phyloP scores from a whole-genome alignment of 37 sponge, comb jelly and placozoan species.

The Hexactinellida sp. region DNA sequence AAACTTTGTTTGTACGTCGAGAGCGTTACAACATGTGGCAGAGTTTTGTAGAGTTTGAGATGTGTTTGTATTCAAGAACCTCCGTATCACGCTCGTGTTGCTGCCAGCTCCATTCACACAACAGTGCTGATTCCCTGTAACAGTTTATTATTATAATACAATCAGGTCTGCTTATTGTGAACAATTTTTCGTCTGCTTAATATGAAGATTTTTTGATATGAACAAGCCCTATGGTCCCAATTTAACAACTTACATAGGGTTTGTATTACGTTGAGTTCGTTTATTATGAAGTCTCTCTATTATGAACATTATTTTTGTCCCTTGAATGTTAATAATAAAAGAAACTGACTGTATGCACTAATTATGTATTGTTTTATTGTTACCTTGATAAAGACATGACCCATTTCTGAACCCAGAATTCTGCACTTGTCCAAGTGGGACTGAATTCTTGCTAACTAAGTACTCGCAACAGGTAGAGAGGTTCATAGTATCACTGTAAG shows the following conservation, averaged over 20 bases:
- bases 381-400: not conserved
- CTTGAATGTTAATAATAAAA: no score
- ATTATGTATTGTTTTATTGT: not conserved
- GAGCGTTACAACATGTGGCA: not conserved
- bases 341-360: no score
- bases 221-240: no score
- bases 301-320: no score
- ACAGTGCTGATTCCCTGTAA: not conserved
- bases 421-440: not conserved
- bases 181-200: no score
- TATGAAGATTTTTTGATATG: not conserved
- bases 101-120: not conserved
- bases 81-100: not conserved
- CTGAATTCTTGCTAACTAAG: not conserved
- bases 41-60: not conserved
- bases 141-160: no score
- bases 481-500: not conserved
- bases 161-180: no score
- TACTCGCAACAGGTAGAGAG: not conserved
- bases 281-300: no score
- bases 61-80: not conserved
- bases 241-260: no score
- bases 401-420: constrained; percentile 3
- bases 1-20: not conserved
- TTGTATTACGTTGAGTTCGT: no score